Evolutionary conservation across 1,140 invertebrate species (phyloP), one percentile per base, ranked within the genome.

Genomic region (Dolichoris vasculosae): DNA sequence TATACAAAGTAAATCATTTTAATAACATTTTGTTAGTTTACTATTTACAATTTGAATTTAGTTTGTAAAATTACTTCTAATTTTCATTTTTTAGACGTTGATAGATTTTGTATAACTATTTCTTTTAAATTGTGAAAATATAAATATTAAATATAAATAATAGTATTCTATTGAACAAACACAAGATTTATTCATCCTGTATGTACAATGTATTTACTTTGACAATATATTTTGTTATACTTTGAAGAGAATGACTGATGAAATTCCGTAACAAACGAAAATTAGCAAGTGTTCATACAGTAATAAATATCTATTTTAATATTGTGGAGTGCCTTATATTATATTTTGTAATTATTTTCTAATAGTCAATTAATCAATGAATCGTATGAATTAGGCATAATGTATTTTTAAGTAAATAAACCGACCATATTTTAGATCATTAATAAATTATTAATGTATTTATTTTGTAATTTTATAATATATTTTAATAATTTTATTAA

Each of bases 201-300:
- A 86, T 82, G 38, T 86, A 86, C 59, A 73, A 82, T 82, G 63
- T 81, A 81, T 82, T 82, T 82, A 86, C 78, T 26, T 26, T 67
- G 73, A 86, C 78, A 82, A 82, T 82, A 86, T 86, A 86, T 82
- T 82, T 86, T 86, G 71, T 86, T 82, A 86, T 77, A 86, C 43
- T 85, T 85, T 86, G 46, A 63, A 82, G 85, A 86, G 80, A 82
- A 86, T 67, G 80, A 86, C 80, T 86, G 80, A 86, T 64, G 23
- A 78, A 75, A 43, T 15, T 76, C 69, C 46, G 48, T 82, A 71
- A 84, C 38, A 78, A 20, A 82, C 71, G 55, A 82, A 76, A 35
- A 84, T 38, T 76, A 69, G 26, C 43, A 9, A 59, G 2, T 43
- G 67, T 80, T 69, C 59, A 73, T 75, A 7, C 11, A 30, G 11